A percentile compares a stretch with the other conserved stretches of the same genome.
These are phyloP conservation scores for Lophius piscatorius DNA, from an alignment of 2,113 vertebrate genomes.

Conservation along the genomic window DNA sequence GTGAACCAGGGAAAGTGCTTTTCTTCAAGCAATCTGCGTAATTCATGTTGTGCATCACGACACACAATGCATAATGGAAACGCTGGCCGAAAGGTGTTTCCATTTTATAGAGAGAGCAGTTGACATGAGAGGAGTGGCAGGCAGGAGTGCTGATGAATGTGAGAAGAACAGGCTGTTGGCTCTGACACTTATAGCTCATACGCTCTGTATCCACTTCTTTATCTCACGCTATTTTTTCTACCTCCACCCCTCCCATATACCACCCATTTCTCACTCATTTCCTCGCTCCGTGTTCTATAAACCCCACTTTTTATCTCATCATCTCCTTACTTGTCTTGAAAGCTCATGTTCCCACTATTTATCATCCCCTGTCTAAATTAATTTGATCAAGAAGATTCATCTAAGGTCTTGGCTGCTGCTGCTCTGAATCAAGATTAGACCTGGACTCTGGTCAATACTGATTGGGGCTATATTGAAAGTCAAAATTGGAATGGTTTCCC, in stretches of 20 bases:
- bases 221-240: not conserved
- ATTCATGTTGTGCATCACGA: conserved; percentile 53
- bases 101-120: conserved; percentile 19
- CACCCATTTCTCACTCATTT: conserved; percentile 4
- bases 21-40: conserved; percentile 49
- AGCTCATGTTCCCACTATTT: conserved; percentile 47
- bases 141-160: conserved; percentile 26
- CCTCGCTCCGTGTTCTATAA: conserved; percentile 15
- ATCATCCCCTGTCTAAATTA: conserved; percentile 60
- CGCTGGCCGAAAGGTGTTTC: conserved; percentile 35
- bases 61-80: conserved; percentile 42
- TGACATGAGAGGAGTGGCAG: conserved; percentile 28
- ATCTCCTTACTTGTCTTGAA: conserved; percentile 25
- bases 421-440: too few relatives aligned
- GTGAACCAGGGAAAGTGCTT: conserved; percentile 9
- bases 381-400: conserved; percentile 49
- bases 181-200: not conserved
- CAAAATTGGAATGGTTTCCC: too few relatives aligned
- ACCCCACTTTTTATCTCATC: conserved; percentile 39
- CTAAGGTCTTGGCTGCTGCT: conserved; percentile 19
- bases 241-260: not conserved
- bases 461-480: too few relatives aligned
- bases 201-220: conserved; percentile 10
- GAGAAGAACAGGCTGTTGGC: conserved; percentile 5
- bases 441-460: too few relatives aligned